Evolutionary conservation across 1,140 invertebrate species (phyloP).

Genomic region (Paraescarpia echinospica): DNA sequence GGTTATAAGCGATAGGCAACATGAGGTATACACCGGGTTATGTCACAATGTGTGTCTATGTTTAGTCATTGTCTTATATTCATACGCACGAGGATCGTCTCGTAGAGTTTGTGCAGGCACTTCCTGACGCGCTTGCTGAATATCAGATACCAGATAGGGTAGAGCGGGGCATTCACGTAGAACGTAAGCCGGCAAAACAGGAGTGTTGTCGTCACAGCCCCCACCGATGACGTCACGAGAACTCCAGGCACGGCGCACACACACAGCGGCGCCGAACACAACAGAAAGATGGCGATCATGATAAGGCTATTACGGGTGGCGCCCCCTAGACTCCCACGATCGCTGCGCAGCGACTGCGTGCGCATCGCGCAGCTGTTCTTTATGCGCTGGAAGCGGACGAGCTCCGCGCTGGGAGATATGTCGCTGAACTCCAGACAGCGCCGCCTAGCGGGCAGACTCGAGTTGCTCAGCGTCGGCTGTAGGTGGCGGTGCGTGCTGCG

Average conservation of each 20-base stretch:
- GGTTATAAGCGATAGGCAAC: background rate
- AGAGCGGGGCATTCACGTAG: constrained; percentile 41
- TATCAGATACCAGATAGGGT: constrained; percentile 45
- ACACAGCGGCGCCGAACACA: constrained; percentile 40
- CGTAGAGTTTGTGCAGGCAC: constrained; percentile 37
- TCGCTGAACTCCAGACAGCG: constrained; percentile 36
- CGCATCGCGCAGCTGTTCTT: constrained; percentile 38
- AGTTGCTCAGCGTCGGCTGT: constrained; percentile 34
- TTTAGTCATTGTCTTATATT: constrained; percentile 28
- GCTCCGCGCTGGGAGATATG: constrained; percentile 39
- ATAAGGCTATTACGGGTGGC: constrained; percentile 45
- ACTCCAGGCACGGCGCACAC: constrained; percentile 38
- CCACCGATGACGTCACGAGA: constrained; percentile 16
- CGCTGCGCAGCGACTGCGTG: constrained; percentile 38
- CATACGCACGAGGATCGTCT: constrained; percentile 30
- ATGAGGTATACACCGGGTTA: background rate
- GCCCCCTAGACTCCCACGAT: constrained; percentile 36
- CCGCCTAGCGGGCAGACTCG: constrained; percentile 26
- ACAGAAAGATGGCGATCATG: constrained; percentile 39
- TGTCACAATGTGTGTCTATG: background rate
- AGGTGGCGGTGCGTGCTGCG: constrained; percentile 31
- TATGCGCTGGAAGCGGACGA: constrained; percentile 38
- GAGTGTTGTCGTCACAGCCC: constrained; percentile 30
- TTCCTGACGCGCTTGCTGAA: constrained; percentile 46
- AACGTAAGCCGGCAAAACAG: constrained; percentile 39